phyloP scores from a whole-genome alignment of 2,797 vertebrate species.

The Calcarius lapponicus region DNA sequence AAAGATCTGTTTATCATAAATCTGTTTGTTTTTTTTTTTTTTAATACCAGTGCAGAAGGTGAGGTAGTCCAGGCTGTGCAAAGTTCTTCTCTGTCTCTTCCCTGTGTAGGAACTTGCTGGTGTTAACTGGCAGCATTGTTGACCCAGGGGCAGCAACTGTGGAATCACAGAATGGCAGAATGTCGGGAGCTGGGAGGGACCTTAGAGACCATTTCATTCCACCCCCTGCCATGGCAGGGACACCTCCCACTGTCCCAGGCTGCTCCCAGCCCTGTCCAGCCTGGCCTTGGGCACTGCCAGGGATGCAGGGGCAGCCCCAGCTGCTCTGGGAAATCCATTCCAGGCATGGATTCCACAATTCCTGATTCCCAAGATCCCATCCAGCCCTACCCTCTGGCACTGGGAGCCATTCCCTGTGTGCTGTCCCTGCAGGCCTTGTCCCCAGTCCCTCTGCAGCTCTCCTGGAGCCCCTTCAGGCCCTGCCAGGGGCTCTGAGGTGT shows the following conservation, averaged over 20 bases:
- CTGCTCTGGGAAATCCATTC: not conserved
- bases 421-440: no score
- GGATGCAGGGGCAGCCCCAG: not conserved
- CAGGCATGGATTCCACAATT: no score
- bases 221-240: not conserved
- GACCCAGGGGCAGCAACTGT: not conserved
- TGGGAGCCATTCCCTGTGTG: no score
- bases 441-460: no score
- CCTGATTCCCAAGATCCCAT: no score
- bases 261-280: rapidly evolving
- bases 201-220: not conserved
- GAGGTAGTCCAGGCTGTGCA: not conserved
- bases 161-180: not conserved
- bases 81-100: not conserved
- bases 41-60: not conserved
- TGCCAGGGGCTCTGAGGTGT: no score
- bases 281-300: not conserved
- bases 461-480: no score
- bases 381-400: no score
- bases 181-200: rapidly evolving
- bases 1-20: not conserved
- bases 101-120: rapidly evolving
- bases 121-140: not conserved
- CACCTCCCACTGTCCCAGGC: rapidly evolving
- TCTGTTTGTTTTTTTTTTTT: not conserved